Conservation (phyloP, 2,797 vertebrate species). For the Phrynocephalus guinanensis region DNA sequence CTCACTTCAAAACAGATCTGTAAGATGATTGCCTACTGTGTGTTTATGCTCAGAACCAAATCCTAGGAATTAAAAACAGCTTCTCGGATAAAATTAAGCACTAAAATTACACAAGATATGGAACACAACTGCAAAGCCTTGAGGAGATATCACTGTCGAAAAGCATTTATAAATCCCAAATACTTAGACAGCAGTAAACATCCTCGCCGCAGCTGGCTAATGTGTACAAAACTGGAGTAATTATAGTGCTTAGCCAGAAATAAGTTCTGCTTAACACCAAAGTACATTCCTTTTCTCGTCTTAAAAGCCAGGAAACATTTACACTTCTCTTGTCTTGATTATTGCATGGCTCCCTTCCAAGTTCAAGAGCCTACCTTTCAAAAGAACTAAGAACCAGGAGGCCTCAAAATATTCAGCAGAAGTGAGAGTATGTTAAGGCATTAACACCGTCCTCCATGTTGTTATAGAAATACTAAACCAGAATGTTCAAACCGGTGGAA, state of each 20-base stretch:
- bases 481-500: no score
- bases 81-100: constrained; percentile 16
- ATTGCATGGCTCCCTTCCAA: neutral
- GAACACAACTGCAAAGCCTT: constrained; percentile 27
- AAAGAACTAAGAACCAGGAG: neutral
- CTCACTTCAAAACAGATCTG: neutral
- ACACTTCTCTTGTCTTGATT: constrained; percentile 28
- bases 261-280: constrained; percentile 21
- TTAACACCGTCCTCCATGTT: neutral
- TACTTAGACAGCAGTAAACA: constrained; percentile 7
- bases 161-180: constrained; percentile 25
- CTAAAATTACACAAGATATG: constrained; percentile 20
- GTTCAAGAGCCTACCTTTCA: neutral
- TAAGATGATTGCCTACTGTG: neutral
- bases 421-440: neutral
- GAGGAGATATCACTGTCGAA: constrained; percentile 34
- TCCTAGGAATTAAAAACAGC: constrained; percentile 25
- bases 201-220: neutral
- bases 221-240: constrained; percentile 29
- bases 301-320: constrained; percentile 20
- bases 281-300: constrained; percentile 34
- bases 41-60: constrained; percentile 9
- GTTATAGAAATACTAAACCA: neutral
- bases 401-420: neutral
- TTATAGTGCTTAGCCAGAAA: constrained; percentile 16